Evolutionary conservation across 2,113 vertebrate species (phyloP), one percentile per base, ranked within the genome.

Genomic region (Rhinolophus ferrumequinum): DNA sequence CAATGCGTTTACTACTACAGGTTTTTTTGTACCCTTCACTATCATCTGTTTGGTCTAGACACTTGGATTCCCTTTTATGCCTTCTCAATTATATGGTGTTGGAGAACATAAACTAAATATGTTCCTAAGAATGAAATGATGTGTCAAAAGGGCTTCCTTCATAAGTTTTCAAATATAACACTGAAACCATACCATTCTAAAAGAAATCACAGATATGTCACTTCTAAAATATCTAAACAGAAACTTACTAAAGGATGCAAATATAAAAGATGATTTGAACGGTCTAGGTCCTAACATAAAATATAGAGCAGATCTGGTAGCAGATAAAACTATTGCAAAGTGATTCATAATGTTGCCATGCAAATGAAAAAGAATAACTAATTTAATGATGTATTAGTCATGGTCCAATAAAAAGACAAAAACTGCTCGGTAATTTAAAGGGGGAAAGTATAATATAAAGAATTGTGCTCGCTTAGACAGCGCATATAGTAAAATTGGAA

Each of bases 361-460:
- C 3, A 92, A 90, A 56, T 54, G 52, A 80, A 84, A 96, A 66
- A 11, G 56, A 73, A 67, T 83, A 41, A n/a, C 18, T 84, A 67
- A 80, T 44, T 79, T 75, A 66, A 54, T 52, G 62, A 52, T 50
- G 5, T 85, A 18, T 72, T 41, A 38, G 24, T 64, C 54, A 56
- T 50, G 26, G 2, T 81, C 38, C n/a, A 80, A 28, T 58, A 33
- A 80, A 44, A 92, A 86, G 2, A 56, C n/a, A 76, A 82, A 96
- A 73, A 66, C 35, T 66, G 15, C 44, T n/a, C n/a, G 41, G 52
- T 60, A n/a, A 70, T 67, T 75, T 96, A 60, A 97, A 86, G 38
- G 62, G 47, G 52, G 35, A 81, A 66, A 26, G 8, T 60, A 3
- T 7, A 69, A 12, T 58, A 28, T 72, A 41, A 88, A 38, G 54